Conservation (phyloP, 1,140 invertebrate genomes). For the Tribolium castaneum region DNA sequence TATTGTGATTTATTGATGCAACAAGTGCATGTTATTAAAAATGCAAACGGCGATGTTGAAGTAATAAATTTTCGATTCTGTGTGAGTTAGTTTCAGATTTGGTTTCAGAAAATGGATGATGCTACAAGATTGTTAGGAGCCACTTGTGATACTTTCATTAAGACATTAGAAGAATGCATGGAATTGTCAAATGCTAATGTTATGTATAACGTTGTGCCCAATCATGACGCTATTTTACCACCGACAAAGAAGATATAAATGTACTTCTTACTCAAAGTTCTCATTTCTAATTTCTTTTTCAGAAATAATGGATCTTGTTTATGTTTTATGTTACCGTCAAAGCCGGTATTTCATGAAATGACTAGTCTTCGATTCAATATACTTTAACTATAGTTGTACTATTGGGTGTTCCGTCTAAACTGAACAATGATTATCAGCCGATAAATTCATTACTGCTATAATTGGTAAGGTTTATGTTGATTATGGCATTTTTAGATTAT, state of each 20-base stretch:
- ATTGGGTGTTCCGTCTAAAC: no score
- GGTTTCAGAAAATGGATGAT: slow-evolving; percentile 79
- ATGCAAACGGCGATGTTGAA: slow-evolving; percentile 72
- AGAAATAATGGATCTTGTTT: no score
- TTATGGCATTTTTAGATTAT: no score
- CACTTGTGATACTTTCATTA: slow-evolving; percentile 87
- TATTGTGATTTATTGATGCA: slow-evolving; percentile 89
- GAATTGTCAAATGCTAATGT: slow-evolving; percentile 70
- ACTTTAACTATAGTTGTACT: no score
- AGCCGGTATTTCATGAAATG: no score
- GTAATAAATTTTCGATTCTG: slow-evolving; percentile 61
- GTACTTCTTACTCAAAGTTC: not conserved
- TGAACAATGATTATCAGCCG: no score
- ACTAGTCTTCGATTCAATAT: no score
- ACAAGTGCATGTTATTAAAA: slow-evolving; percentile 83
- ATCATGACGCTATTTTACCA: slow-evolving; percentile 61
- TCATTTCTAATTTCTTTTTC: no score
- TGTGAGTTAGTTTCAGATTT: slow-evolving; percentile 6
- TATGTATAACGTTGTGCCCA: slow-evolving; percentile 63
- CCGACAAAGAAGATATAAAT: slow-evolving; percentile 56
- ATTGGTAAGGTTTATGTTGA: no score
- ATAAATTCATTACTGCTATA: no score
- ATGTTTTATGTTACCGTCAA: no score
- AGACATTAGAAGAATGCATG: slow-evolving; percentile 85
- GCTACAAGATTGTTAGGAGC: slow-evolving; percentile 78